Evolutionary conservation across 2,888 invertebrate genomes (phyloP).

Genomic region (Meghimatium bilineatum): DNA sequence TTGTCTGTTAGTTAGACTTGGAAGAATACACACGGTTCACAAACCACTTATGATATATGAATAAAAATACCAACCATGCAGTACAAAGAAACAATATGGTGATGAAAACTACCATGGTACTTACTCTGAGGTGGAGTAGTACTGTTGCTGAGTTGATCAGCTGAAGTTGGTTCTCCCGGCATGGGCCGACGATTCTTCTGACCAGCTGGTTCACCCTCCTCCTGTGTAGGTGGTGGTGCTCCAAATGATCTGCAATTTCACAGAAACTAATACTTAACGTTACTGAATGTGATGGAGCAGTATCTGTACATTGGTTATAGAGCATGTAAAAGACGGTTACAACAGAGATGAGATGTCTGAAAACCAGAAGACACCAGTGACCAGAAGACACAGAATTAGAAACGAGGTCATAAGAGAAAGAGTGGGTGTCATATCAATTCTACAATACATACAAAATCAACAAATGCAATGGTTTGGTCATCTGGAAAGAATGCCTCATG

Average conservation of each 20-base stretch:
- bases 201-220: slow-evolving; percentile 10
- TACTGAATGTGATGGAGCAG: too few relatives aligned
- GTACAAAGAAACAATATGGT: neutral
- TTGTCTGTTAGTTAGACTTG: neutral
- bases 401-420: too few relatives aligned
- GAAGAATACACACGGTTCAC: neutral
- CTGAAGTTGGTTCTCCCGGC: slow-evolving; percentile 28
- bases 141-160: neutral
- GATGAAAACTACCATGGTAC: neutral
- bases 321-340: too few relatives aligned
- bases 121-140: slow-evolving; percentile 36
- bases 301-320: too few relatives aligned
- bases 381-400: too few relatives aligned
- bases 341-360: too few relatives aligned
- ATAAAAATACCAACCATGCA: neutral
- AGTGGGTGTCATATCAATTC: too few relatives aligned
- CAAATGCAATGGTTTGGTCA: too few relatives aligned
- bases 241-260: slow-evolving; percentile 20
- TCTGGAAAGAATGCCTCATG: too few relatives aligned
- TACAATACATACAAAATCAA: too few relatives aligned
- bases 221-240: slow-evolving; percentile 35
- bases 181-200: slow-evolving; percentile 13
- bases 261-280: neutral
- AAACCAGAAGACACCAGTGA: too few relatives aligned
- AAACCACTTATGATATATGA: neutral